Evolutionary conservation across 2,113 vertebrate genomes (phyloP).

Genomic region (Ictidomys tridecemlineatus): DNA sequence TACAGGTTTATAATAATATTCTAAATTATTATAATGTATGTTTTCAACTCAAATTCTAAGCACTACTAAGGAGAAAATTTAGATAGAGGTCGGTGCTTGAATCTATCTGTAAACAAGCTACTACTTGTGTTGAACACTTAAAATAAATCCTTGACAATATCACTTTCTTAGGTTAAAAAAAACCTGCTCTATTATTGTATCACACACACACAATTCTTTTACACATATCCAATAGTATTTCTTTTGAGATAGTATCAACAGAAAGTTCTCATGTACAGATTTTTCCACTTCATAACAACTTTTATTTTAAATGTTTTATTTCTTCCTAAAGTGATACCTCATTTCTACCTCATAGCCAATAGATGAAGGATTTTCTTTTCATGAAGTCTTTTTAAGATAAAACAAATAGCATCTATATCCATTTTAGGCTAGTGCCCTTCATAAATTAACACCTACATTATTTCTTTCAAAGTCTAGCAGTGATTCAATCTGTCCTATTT

Average conservation of each 20-base stretch:
- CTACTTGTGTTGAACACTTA: background rate
- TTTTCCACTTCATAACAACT: background rate
- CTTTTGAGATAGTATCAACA: background rate
- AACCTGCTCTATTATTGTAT: background rate
- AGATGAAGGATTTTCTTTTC: background rate
- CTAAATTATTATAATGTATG: background rate
- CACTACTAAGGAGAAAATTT: background rate
- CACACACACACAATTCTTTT: background rate
- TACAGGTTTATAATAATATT: background rate
- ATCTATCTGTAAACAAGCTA: background rate
- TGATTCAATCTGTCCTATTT: background rate
- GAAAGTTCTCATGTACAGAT: background rate
- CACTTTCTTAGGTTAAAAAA: background rate
- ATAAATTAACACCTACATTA: background rate
- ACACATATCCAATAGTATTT: background rate
- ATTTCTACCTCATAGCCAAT: background rate
- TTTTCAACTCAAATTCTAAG: conserved; percentile 43
- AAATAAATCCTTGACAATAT: background rate
- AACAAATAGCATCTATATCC: background rate
- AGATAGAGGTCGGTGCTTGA: background rate
- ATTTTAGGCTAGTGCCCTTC: background rate
- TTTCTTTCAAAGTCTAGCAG: background rate
- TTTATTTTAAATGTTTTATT: background rate
- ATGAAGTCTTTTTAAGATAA: background rate
- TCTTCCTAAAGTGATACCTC: background rate